Evolutionary conservation across 2,797 vertebrate genomes (phyloP).

Genomic region (Lepus townsendii): DNA sequence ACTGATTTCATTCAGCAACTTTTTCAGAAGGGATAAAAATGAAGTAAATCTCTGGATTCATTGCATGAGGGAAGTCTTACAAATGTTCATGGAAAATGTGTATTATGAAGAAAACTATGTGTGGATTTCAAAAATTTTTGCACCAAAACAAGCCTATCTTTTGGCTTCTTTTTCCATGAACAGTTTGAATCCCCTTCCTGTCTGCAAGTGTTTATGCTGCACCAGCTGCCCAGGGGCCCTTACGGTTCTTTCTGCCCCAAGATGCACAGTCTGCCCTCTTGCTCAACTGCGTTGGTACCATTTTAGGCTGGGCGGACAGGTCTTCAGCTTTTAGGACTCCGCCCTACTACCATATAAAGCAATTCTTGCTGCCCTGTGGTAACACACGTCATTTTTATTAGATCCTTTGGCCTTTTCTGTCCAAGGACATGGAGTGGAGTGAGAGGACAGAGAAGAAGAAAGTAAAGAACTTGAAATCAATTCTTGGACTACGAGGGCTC

Average conservation of each 20-base stretch:
- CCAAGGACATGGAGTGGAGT: not conserved
- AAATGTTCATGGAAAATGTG: too few species aligned
- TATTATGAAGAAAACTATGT: too few species aligned
- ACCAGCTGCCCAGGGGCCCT: not conserved
- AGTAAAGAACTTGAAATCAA: slow-evolving; percentile 1
- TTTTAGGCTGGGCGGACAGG: not conserved
- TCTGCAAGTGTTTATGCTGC: not conserved
- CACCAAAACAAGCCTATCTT: too few species aligned
- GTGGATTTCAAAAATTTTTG: too few species aligned
- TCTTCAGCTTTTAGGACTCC: not conserved
- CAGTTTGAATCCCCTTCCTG: too few species aligned
- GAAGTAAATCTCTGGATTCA: not conserved
- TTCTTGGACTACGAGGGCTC: not conserved
- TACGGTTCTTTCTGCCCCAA: not conserved
- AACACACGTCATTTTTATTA: not conserved
- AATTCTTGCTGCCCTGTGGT: not conserved
- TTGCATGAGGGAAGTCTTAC: not conserved
- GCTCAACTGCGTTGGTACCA: not conserved
- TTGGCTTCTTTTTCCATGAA: too few species aligned
- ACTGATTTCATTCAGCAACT: not conserved
- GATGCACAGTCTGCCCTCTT: not conserved
- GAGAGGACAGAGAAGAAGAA: not conserved
- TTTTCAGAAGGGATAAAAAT: not conserved
- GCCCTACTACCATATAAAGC: not conserved
- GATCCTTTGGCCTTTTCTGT: not conserved